phyloP scores from a whole-genome alignment of 2,113 vertebrate genomes.

The Salvelinus namaycush region DNA sequence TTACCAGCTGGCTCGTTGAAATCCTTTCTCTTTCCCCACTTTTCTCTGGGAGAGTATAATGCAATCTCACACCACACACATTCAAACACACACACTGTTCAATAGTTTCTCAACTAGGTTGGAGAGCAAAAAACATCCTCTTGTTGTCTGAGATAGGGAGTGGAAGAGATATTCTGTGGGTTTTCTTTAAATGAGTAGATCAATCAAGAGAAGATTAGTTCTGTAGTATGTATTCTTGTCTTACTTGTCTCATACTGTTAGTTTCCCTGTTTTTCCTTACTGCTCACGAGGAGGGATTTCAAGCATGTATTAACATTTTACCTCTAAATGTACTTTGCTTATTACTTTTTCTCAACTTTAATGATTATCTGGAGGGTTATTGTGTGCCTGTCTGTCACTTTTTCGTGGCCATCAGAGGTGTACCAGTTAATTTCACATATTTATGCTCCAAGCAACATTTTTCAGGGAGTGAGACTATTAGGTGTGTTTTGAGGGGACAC shows the following conservation, averaged over 20 bases:
- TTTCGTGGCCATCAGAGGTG: constrained; percentile 5
- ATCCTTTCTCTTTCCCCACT: constrained; percentile 50
- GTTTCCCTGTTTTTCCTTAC: neutral
- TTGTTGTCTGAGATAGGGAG: too few species aligned
- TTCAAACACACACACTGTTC: constrained; percentile 30
- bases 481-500: constrained; percentile 11
- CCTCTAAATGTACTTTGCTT: too few species aligned
- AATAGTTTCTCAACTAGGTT: too few species aligned
- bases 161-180: too few species aligned
- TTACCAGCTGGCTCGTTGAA: constrained; percentile 69
- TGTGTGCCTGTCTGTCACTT: neutral
- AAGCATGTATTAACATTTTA: neutral
- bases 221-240: too few species aligned
- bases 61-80: constrained; percentile 26
- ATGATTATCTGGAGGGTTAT: neutral
- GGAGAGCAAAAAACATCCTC: too few species aligned
- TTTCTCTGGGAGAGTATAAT: constrained; percentile 43
- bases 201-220: too few species aligned
- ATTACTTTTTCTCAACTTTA: too few species aligned
- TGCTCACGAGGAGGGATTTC: neutral
- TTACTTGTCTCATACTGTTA: neutral
- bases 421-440: constrained; percentile 20
- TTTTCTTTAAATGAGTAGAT: too few species aligned
- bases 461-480: neutral
- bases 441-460: constrained; percentile 15